These are phyloP conservation scores for Busseola fusca DNA, from an alignment of 2,888 invertebrate species.

Conservation along the genomic window DNA sequence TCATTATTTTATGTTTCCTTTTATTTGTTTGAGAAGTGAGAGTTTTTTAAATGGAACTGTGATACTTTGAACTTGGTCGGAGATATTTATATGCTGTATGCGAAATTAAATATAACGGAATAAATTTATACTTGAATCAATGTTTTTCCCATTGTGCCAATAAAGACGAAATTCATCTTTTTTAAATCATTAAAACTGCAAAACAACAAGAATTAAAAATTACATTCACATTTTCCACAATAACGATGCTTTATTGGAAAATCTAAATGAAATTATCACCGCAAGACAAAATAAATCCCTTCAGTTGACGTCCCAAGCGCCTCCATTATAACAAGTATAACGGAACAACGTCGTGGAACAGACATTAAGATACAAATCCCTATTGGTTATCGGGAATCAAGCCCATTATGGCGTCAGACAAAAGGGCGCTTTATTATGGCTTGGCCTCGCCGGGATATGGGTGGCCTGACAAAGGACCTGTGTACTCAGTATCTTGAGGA, in stretches of 20 bases:
- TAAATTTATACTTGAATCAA: neutral
- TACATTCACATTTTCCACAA: neutral
- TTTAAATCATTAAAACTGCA: neutral
- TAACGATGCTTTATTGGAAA: neutral
- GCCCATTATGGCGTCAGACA: conserved; percentile 56
- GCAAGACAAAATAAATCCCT: conserved; percentile 21
- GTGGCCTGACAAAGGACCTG: conserved; percentile 40
- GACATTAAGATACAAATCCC: conserved; percentile 59
- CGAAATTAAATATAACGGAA: neutral
- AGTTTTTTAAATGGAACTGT: neutral
- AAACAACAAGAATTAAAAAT: neutral
- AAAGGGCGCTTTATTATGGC: conserved; percentile 50
- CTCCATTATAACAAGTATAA: conserved; percentile 19
- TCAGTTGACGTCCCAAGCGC: conserved; percentile 20
- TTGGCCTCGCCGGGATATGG: conserved; percentile 22
- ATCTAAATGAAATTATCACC: neutral
- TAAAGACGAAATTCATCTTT: neutral
- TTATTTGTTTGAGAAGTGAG: conserved; percentile 34
- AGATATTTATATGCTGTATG: neutral
- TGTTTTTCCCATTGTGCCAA: neutral
- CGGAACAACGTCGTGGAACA: conserved; percentile 31
- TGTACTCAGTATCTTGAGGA: conserved; percentile 29
- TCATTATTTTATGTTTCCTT: conserved; percentile 51
- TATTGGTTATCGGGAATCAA: conserved; percentile 57
- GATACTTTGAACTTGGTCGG: neutral